These are phyloP conservation scores for Sphaeridia pumilis DNA, from an alignment of 2,888 invertebrate species.

Conservation along the genomic window DNA sequence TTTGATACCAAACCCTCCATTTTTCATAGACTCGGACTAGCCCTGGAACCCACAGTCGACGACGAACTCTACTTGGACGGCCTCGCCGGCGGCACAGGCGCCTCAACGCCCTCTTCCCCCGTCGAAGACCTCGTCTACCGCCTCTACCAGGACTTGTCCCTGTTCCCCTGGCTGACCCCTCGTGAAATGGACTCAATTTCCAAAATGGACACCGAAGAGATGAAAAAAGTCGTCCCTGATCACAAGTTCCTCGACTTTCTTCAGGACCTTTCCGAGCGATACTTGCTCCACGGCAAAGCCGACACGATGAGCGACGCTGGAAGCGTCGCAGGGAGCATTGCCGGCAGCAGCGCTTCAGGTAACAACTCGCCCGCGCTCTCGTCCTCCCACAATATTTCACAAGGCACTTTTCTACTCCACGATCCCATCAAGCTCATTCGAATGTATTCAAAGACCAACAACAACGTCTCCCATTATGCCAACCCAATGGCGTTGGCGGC, in stretches of 20 bases:
- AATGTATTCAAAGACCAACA: slow-evolving; percentile 33
- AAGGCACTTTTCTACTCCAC: slow-evolving; percentile 22
- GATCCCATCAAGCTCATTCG: slow-evolving; percentile 35
- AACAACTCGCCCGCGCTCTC: not conserved
- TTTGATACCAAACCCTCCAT: too few relatives aligned
- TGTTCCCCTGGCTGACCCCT: slow-evolving; percentile 70
- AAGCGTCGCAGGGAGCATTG: slow-evolving; percentile 8
- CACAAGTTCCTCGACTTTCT: slow-evolving; percentile 34
- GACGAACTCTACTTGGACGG: not conserved
- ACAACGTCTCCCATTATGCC: too few relatives aligned
- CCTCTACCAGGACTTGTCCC: slow-evolving; percentile 66
- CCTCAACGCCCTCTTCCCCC: slow-evolving; percentile 27
- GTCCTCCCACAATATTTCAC: not conserved
- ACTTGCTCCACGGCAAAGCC: slow-evolving; percentile 30
- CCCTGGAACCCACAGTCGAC: slow-evolving; percentile 20
- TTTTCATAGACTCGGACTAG: slow-evolving; percentile 28
- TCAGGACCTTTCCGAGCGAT: slow-evolving; percentile 32
- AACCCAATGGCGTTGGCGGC: too few relatives aligned
- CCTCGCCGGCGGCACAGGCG: slow-evolving; percentile 14
- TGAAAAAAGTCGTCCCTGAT: slow-evolving; percentile 62
- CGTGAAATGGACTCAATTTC: slow-evolving; percentile 71
- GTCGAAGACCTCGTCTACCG: slow-evolving; percentile 63
- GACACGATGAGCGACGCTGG: slow-evolving; percentile 12
- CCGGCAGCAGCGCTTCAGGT: slow-evolving; percentile 15
- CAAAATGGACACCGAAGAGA: slow-evolving; percentile 79